These are phyloP conservation scores for Melanotaenia maccullochi DNA, from an alignment of 2,797 vertebrate species.

Conservation along the genomic window DNA sequence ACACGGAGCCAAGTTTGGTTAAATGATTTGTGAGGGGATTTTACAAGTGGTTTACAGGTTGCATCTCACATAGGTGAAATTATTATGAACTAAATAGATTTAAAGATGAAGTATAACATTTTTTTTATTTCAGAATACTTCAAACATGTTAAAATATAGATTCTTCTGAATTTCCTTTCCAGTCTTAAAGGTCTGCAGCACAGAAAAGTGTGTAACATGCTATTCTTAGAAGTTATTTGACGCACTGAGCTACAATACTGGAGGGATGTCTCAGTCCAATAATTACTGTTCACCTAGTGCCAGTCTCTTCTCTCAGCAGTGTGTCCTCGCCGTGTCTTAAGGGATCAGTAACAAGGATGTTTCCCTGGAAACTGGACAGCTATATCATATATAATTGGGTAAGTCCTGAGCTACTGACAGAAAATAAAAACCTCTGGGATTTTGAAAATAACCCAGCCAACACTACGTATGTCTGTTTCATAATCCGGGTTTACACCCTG, in stretches of 20 bases:
- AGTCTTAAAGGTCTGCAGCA: slow-evolving; percentile 8
- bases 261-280: slow-evolving; percentile 72
- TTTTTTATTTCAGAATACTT: background rate
- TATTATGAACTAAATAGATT: background rate
- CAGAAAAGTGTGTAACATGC: slow-evolving; percentile 31
- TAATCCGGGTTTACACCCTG: slow-evolving; percentile 25
- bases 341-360: slow-evolving; percentile 74
- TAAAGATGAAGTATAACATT: background rate
- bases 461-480: slow-evolving; percentile 39
- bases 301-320: slow-evolving; percentile 70
- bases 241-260: slow-evolving; percentile 59
- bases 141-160: background rate
- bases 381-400: slow-evolving; percentile 71
- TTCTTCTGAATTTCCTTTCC: slow-evolving; percentile 29
- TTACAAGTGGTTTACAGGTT: background rate
- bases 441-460: slow-evolving; percentile 51
- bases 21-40: slow-evolving; percentile 1
- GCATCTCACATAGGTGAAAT: background rate
- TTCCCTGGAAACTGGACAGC: slow-evolving; percentile 81
- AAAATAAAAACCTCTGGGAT: slow-evolving; percentile 70
- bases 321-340: slow-evolving; percentile 56
- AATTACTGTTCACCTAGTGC: slow-evolving; percentile 67
- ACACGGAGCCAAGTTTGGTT: slow-evolving; percentile 10
- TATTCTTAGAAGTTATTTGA: slow-evolving; percentile 74
- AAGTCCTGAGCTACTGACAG: slow-evolving; percentile 70